Conservation (phyloP, 2,113 vertebrate species). For the Zosterops japonicus region DNA sequence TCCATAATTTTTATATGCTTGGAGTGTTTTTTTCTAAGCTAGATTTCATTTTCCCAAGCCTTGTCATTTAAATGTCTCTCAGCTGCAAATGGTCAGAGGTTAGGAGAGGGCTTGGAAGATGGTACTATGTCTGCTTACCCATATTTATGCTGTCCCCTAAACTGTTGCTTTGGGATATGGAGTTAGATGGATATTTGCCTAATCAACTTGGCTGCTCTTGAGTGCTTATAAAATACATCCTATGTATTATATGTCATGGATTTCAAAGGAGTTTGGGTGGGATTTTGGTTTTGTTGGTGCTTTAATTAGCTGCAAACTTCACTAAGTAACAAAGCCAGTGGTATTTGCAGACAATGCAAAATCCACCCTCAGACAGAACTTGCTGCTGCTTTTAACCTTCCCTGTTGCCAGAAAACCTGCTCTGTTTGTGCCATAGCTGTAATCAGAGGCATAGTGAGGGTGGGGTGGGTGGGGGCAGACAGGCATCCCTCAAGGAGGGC, state of each 20-base stretch:
- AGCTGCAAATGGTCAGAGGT: neutral
- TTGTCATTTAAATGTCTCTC: neutral
- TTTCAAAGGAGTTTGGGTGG: neutral
- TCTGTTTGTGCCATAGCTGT: neutral
- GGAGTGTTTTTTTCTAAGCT: rapidly evolving
- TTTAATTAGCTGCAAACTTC: neutral
- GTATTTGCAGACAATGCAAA: neutral
- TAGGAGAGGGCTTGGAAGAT: neutral
- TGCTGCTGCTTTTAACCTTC: neutral
- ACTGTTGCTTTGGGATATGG: neutral
- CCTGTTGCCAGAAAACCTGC: neutral
- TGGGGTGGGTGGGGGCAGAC: neutral
- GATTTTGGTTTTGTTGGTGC: neutral
- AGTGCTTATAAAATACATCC: neutral
- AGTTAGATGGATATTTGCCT: neutral
- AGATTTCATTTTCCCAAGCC: neutral
- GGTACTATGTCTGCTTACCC: neutral
- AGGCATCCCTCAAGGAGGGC: neutral
- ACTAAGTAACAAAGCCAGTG: neutral
- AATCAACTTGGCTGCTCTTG: neutral
- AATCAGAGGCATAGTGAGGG: neutral
- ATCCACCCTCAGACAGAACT: neutral
- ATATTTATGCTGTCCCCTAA: neutral
- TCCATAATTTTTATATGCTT: neutral
- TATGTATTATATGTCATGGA: neutral